Base-by-base conservation (phyloP, 2,797 vertebrate genomes). In the Paratrypauchen microcephalus region DNA sequence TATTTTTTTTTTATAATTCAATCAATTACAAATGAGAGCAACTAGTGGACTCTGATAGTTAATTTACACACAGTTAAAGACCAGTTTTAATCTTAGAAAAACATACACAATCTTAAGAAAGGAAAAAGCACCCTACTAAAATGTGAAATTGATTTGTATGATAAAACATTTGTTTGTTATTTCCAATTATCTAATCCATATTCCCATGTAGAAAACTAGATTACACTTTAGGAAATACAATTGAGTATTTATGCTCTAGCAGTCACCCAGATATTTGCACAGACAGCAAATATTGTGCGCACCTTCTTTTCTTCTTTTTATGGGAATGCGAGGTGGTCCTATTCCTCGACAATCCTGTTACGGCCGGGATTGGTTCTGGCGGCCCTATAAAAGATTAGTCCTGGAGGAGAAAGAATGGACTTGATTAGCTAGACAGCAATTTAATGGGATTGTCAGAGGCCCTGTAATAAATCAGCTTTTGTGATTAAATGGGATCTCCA, bases 391-490 rank as follows among this genome's bases (percentile, higher is more conserved):
- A 94, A 93, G 93, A 93, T 94, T 93, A 93, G 89, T 89, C 91
- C 89, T 90, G 78, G 55, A 88, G 91, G 90, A 93, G 90, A 92
- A 92, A 92, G 93, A 94, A 92, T 92, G 87, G 90, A 93, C 93
- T 93, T 94, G 93, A 94, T 94, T 94, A 94, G 93, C 88, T 89
- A 93, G 92, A 94, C 93, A 94, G 93, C 93, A 93, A 91, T 94
- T 93, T 94, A 94, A 94, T 94, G 92, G 93, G 93, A 94, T 94
- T 94, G 93, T 94, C 92, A 91, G 86, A 90, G 86, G 79, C 80
- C 86, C 90, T 84, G 91, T 91, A 91, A 93, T 94, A 94, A 94
- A 94, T 94, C 93, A 93, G 92, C 93, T 94, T 94, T 94, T 94
- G 92, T 93, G 94, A 94, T 94, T 94, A 94, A 94, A 94, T 93